A percentile compares a stretch with the other conserved stretches of the same genome.
Evolutionary conservation across 2,797 vertebrate species (phyloP).

Genomic region (Heteromormyrus szaboi): DNA sequence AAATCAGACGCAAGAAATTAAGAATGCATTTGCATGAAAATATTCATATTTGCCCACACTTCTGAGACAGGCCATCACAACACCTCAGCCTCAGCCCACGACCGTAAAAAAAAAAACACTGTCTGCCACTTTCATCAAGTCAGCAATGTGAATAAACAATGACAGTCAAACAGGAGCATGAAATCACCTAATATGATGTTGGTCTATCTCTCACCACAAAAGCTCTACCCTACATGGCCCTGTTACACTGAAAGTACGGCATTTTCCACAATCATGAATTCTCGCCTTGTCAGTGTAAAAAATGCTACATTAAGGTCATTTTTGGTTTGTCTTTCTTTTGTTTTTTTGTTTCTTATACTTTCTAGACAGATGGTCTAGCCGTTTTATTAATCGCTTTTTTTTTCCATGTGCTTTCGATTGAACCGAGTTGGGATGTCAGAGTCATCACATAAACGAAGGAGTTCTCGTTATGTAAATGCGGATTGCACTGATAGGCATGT

Average conservation of each 20-base stretch:
- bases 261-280: conserved; percentile 13
- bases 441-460: conserved; percentile 80
- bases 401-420: conserved; percentile 50
- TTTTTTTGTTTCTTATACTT: conserved; percentile 35
- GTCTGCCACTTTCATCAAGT: conserved; percentile 83
- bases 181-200: conserved; percentile 74
- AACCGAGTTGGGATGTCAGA: conserved; percentile 81
- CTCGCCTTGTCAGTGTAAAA: conserved; percentile 45
- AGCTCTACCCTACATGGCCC: conserved; percentile 50
- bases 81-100: conserved; percentile 43
- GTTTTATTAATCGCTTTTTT: conserved; percentile 47
- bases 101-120: conserved; percentile 52
- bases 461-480: conserved; percentile 92
- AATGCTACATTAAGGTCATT: conserved; percentile 56
- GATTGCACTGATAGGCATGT: conserved; percentile 80
- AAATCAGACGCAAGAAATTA: conserved; percentile 71
- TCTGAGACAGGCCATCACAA: conserved; percentile 65
- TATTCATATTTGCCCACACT: conserved; percentile 64
- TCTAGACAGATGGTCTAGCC: conserved; percentile 58
- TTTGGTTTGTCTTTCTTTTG: conserved; percentile 30
- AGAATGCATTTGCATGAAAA: conserved; percentile 70
- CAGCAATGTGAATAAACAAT: conserved; percentile 79
- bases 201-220: conserved; percentile 50
- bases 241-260: conserved; percentile 43
- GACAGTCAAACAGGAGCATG: conserved; percentile 76